phyloP scores from a whole-genome alignment of 2,797 vertebrate species.

The Carduelis carduelis region DNA sequence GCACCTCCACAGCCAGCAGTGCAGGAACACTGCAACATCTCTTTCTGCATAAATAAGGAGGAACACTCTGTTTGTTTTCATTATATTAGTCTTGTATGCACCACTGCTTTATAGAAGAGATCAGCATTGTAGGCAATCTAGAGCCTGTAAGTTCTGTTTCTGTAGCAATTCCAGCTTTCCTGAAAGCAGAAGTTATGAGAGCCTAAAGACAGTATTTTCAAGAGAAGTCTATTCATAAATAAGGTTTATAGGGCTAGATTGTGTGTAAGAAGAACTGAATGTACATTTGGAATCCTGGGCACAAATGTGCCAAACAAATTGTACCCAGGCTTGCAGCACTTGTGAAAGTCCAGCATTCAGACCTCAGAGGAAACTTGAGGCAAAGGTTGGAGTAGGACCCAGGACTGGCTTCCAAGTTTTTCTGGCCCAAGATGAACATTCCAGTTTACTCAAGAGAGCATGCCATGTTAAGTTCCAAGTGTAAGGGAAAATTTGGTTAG shows the following conservation, averaged over 20 bases:
- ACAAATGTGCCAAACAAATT: not conserved
- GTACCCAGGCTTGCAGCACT: not conserved
- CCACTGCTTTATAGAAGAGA: not conserved
- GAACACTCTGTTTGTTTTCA: not conserved
- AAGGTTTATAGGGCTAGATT: not conserved
- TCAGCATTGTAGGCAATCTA: not conserved
- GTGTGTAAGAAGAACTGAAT: not conserved
- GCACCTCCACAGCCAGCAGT: not conserved
- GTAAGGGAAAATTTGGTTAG: constrained; percentile 22
- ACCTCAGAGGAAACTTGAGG: constrained; percentile 20
- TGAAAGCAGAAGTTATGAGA: not conserved
- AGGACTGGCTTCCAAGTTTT: not conserved
- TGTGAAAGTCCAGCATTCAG: not conserved
- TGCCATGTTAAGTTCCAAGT: not conserved
- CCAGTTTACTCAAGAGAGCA: not conserved
- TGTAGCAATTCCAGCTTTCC: not conserved
- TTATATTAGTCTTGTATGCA: not conserved
- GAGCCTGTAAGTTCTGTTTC: not conserved
- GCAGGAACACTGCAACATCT: not conserved
- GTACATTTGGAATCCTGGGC: not conserved
- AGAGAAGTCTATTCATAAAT: not conserved
- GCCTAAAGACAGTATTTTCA: not conserved
- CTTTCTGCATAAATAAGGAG: not conserved
- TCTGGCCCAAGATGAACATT: not conserved
- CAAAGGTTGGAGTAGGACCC: not conserved